Evolutionary conservation across 2,888 invertebrate genomes (phyloP).

Genomic region (Agrypnus murinus): DNA sequence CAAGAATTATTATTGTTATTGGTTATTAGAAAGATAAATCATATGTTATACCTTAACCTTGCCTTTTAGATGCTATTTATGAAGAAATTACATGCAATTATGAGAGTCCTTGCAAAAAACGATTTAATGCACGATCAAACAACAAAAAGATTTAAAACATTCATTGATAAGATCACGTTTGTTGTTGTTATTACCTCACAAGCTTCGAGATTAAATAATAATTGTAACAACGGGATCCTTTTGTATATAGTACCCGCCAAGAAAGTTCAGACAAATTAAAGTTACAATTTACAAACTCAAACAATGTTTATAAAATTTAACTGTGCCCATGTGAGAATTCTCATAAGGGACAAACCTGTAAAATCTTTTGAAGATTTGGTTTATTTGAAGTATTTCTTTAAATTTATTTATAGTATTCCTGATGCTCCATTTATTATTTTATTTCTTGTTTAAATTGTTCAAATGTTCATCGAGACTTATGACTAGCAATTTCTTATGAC

Average conservation of each 20-base stretch:
- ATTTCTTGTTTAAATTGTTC: too few relatives aligned
- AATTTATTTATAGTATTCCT: too few relatives aligned
- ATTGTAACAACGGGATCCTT: constrained; percentile 20
- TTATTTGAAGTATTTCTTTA: too few relatives aligned
- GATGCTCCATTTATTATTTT: too few relatives aligned
- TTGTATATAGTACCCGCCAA: neutral
- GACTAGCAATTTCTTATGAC: too few relatives aligned
- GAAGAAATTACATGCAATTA: constrained; percentile 15
- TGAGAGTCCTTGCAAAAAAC: neutral
- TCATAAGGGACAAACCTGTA: too few relatives aligned
- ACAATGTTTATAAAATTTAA: too few relatives aligned
- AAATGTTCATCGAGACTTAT: too few relatives aligned
- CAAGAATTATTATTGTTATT: constrained; percentile 7
- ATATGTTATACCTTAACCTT: constrained; percentile 2
- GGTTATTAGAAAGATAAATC: neutral
- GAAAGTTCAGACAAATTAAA: too few relatives aligned
- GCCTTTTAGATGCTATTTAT: constrained; percentile 1
- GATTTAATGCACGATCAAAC: constrained; percentile 4
- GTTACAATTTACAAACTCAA: too few relatives aligned
- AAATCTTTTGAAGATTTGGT: too few relatives aligned
- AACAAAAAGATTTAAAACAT: constrained; percentile 3
- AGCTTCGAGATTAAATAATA: constrained; percentile 4
- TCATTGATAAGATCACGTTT: constrained; percentile 21
- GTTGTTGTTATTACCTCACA: constrained; percentile 13
- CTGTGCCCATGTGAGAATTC: too few relatives aligned